Conservation (phyloP, 2,113 vertebrate genomes). For the Willisornis vidua region DNA sequence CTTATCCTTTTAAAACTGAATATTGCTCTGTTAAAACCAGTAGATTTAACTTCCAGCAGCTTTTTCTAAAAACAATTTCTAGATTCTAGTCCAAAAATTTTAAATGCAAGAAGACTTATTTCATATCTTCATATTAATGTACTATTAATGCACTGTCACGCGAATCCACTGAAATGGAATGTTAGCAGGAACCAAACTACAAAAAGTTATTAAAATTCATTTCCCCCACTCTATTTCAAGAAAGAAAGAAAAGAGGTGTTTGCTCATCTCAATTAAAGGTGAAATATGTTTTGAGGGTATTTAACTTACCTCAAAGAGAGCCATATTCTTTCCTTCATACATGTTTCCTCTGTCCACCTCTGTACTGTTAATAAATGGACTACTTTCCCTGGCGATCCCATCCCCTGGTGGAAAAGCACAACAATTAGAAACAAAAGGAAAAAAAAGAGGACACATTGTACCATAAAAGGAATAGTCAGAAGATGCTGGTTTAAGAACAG, state of each 20-base stretch:
- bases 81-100: neutral
- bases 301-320: conserved; percentile 90
- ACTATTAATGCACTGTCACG: neutral
- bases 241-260: neutral
- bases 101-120: neutral
- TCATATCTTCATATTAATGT: neutral
- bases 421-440: neutral
- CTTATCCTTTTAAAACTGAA: neutral
- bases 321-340: conserved; percentile 96
- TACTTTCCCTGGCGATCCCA: conserved; percentile 85
- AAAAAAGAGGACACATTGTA: neutral
- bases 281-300: neutral
- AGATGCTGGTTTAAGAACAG: neutral
- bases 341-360: conserved; percentile 79
- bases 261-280: neutral
- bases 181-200: neutral
- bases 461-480: neutral
- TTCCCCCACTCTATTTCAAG: neutral
- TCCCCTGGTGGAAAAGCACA: conserved; percentile 78
- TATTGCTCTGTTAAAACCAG: neutral
- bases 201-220: neutral
- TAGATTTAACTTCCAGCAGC: neutral
- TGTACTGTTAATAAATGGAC: conserved; percentile 85
- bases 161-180: neutral
- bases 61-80: neutral